Percentiles rank a stretch among this genome's conserved stretches.
Conservation (phyloP, 2,113 vertebrate species). For the Anguilla rostrata region DNA sequence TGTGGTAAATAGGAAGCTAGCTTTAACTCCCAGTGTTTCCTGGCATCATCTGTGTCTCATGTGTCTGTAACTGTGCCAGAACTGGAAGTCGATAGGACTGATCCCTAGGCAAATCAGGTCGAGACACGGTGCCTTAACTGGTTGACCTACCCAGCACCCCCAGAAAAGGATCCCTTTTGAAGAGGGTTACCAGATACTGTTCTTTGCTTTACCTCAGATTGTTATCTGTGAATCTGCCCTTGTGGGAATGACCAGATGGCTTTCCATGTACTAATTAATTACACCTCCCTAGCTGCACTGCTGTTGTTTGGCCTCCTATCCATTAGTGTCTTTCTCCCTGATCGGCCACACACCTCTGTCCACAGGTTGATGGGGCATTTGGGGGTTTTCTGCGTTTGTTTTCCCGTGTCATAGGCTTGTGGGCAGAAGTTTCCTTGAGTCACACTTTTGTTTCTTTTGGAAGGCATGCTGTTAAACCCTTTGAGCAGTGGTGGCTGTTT, state of each 20-base stretch:
- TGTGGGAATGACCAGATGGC: neutral
- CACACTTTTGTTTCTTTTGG: neutral
- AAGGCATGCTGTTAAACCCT: neutral
- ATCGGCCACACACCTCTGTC: neutral
- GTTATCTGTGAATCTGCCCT: neutral
- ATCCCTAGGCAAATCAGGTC: too few species aligned
- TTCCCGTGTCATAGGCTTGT: neutral
- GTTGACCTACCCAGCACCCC: neutral
- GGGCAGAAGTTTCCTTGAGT: conserved; percentile 9
- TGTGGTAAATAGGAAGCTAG: too few species aligned
- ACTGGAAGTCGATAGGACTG: too few species aligned
- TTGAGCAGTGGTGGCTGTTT: neutral
- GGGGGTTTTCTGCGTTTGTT: neutral
- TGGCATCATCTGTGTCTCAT: too few species aligned
- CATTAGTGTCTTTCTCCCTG: neutral
- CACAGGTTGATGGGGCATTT: neutral
- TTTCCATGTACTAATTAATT: neutral
- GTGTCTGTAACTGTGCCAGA: too few species aligned
- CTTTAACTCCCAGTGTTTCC: too few species aligned
- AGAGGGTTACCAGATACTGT: neutral
- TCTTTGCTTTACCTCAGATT: neutral
- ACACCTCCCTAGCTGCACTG: neutral
- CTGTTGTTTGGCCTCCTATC: neutral
- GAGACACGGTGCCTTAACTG: too few species aligned
- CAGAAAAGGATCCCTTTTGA: neutral